Evolutionary conservation across 2,888 invertebrate species (phyloP).

Genomic region (Calliphora vomitoria): DNA sequence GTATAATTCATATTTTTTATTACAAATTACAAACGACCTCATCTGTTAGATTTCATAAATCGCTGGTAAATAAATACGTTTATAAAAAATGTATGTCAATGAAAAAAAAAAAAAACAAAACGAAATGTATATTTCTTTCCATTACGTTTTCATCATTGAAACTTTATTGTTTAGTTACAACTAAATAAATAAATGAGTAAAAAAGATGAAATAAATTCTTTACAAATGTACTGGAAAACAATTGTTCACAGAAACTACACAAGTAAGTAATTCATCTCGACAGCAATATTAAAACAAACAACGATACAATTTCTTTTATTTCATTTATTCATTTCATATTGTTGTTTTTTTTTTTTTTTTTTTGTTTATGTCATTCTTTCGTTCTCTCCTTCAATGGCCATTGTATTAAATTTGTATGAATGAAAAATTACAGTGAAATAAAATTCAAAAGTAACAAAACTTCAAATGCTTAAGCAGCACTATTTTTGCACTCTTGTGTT

Average conservation of each 20-base stretch:
- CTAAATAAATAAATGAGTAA: not conserved
- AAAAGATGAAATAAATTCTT: not conserved
- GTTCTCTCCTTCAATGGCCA: slow-evolving; percentile 22
- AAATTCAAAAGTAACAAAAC: slow-evolving; percentile 27
- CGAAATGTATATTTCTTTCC: not conserved
- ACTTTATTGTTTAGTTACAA: not conserved
- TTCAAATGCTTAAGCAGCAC: slow-evolving; percentile 52
- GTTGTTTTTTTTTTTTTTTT: not conserved
- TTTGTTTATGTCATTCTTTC: not conserved
- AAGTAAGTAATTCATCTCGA: slow-evolving; percentile 12
- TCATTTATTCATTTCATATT: not conserved
- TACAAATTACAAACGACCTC: not conserved
- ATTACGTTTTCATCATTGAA: not conserved
- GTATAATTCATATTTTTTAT: too few species aligned
- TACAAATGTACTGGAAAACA: slow-evolving; percentile 38
- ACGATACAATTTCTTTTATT: slow-evolving; percentile 2
- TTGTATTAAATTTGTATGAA: slow-evolving; percentile 37
- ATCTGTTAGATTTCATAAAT: not conserved
- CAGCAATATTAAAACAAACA: not conserved
- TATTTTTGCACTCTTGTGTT: slow-evolving; percentile 28
- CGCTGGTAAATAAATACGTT: not conserved
- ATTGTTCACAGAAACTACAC: slow-evolving; percentile 3
- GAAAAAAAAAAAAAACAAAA: not conserved
- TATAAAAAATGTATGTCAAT: slow-evolving; percentile 8
- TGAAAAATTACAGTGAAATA: slow-evolving; percentile 3